phyloP scores from a whole-genome alignment of 2,888 invertebrate genomes.

The Meteorus colon region DNA sequence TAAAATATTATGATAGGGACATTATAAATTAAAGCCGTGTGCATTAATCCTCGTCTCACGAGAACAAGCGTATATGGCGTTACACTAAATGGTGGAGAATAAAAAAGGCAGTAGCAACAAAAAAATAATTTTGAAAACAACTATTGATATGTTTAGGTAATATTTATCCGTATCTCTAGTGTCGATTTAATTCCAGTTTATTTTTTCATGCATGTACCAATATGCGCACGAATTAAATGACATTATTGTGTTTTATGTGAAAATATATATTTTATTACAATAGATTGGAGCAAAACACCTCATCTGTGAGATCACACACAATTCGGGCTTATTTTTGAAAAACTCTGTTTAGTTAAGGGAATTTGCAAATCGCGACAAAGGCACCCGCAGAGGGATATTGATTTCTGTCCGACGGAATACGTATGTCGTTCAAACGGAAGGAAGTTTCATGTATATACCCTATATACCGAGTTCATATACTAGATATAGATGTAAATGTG shows the following conservation, averaged over 20 bases:
- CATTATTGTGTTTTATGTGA: neutral
- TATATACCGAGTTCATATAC: neutral
- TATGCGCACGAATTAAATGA: neutral
- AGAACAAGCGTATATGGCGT: constrained; percentile 7
- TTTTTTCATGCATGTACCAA: neutral
- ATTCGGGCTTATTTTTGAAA: neutral
- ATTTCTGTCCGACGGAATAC: constrained; percentile 11
- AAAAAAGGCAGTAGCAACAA: neutral
- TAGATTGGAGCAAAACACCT: neutral
- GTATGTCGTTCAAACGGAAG: constrained; percentile 4
- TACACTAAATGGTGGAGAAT: constrained; percentile 4
- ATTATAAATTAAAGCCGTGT: constrained; percentile 19
- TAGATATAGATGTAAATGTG: too few relatives aligned
- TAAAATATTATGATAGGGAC: constrained; percentile 36
- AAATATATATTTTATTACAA: neutral
- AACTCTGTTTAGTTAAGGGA: neutral
- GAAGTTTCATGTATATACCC: neutral
- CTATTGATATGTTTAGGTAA: neutral
- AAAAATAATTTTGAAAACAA: neutral
- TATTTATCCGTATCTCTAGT: neutral
- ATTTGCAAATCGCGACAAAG: neutral
- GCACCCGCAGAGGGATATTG: constrained; percentile 13
- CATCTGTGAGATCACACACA: neutral
- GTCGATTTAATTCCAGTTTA: neutral
- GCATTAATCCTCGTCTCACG: constrained; percentile 7